phyloP scores from a whole-genome alignment of 1,140 invertebrate species.

The Heliothis subflexa region DNA sequence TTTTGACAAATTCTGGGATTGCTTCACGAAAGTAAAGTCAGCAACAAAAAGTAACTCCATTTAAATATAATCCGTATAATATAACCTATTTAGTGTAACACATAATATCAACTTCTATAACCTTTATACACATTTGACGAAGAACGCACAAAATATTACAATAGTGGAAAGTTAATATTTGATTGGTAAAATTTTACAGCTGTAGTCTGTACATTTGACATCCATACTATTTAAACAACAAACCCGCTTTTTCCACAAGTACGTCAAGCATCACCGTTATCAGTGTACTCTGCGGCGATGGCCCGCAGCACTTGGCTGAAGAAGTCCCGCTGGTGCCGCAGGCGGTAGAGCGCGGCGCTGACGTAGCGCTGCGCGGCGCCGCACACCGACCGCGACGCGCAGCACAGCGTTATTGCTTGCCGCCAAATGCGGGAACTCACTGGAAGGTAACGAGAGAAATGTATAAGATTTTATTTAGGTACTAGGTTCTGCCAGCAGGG shows the following conservation, averaged over 20 bases:
- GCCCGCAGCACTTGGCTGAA: constrained; percentile 53
- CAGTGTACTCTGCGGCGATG: constrained; percentile 52
- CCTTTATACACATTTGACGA: no score
- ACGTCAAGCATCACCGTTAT: constrained; percentile 6
- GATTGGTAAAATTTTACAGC: no score
- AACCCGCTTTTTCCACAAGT: background rate
- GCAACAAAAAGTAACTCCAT: no score
- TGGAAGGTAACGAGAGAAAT: constrained; percentile 29
- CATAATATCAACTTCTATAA: no score
- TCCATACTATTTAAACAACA: background rate
- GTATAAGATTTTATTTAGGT: background rate
- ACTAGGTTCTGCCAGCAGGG: no score
- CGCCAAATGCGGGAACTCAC: constrained; percentile 74
- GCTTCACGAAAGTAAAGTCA: no score
- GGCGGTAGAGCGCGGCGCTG: constrained; percentile 59
- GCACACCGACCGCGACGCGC: constrained; percentile 69
- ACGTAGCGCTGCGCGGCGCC: constrained; percentile 66
- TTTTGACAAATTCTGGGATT: no score
- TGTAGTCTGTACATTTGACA: no score
- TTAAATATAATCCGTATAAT: no score
- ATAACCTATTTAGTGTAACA: no score
- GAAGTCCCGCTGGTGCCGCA: constrained; percentile 56
- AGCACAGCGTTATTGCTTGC: constrained; percentile 68
- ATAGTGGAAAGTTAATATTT: no score
- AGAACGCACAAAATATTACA: no score